Evolutionary conservation across 2,113 vertebrate species (phyloP).

Genomic region (Perca fluviatilis): DNA sequence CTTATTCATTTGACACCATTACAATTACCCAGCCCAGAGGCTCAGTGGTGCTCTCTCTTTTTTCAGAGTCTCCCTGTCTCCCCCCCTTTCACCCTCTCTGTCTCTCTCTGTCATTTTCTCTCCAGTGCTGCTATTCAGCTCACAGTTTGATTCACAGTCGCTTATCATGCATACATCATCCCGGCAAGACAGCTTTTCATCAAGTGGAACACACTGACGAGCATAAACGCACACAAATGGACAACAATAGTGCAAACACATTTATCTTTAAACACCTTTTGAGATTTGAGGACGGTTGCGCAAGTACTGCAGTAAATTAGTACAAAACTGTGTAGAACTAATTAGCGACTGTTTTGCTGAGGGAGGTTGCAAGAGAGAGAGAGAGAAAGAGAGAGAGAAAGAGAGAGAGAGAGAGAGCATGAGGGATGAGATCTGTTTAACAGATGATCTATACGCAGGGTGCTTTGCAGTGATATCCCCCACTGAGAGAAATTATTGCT

Average conservation of each 20-base stretch:
- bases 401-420: conserved; percentile 31
- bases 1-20: conserved; percentile 80
- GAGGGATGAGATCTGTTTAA: conserved; percentile 75
- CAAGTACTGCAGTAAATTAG: conserved; percentile 56
- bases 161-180: conserved; percentile 58
- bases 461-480: conserved; percentile 62
- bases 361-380: conserved; percentile 25
- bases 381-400: conserved; percentile 24
- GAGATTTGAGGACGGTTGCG: conserved; percentile 36
- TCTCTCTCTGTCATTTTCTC: conserved; percentile 40
- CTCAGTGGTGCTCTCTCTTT: conserved; percentile 25
- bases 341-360: conserved; percentile 65
- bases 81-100: background rate
- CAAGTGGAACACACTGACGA: conserved; percentile 31
- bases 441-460: conserved; percentile 76
- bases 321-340: conserved; percentile 55
- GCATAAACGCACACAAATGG: conserved; percentile 49
- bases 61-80: conserved; percentile 5
- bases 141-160: conserved; percentile 56
- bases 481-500: conserved; percentile 73
- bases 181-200: conserved; percentile 49
- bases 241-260: conserved; percentile 32
- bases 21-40: conserved; percentile 71
- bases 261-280: conserved; percentile 59
- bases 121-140: conserved; percentile 43